phyloP scores from a whole-genome alignment of 1,140 invertebrate genomes.

The Lordiphosa mommai region DNA sequence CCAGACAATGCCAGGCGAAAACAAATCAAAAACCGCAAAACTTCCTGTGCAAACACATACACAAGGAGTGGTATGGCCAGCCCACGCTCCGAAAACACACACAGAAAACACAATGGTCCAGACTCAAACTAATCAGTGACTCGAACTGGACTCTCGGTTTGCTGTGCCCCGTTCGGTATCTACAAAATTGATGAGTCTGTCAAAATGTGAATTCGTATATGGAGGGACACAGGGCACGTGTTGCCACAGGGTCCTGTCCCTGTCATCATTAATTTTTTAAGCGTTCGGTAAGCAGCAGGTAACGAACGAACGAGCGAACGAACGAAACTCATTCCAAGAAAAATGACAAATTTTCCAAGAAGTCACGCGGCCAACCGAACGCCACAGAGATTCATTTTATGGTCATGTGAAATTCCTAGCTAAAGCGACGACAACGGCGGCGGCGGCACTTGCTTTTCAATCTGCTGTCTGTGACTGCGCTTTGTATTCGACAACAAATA shows the following conservation, averaged over 20 bases:
- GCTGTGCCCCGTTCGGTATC: slow-evolving; percentile 58
- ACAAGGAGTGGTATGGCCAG: slow-evolving; percentile 9
- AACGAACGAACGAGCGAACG: slow-evolving; percentile 14
- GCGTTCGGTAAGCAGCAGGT: slow-evolving; percentile 44
- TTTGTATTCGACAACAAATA: slow-evolving; percentile 69
- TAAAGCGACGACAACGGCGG: slow-evolving; percentile 13
- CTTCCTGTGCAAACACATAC: slow-evolving; percentile 44
- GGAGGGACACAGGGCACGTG: slow-evolving; percentile 46
- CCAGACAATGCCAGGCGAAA: slow-evolving; percentile 35
- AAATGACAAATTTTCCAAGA: slow-evolving; percentile 73
- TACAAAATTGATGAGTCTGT: slow-evolving; percentile 79
- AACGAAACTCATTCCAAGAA: slow-evolving; percentile 44
- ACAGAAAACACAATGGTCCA: slow-evolving; percentile 29
- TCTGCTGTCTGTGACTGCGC: slow-evolving; percentile 60
- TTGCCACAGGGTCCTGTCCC: slow-evolving; percentile 29
- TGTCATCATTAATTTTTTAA: slow-evolving; percentile 77
- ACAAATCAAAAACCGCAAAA: slow-evolving; percentile 73
- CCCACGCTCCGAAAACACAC: slow-evolving; percentile 14
- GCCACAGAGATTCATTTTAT: slow-evolving; percentile 32
- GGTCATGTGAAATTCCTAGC: slow-evolving; percentile 70
- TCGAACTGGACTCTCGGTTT: neutral
- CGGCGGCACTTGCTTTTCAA: slow-evolving; percentile 65
- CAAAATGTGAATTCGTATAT: slow-evolving; percentile 77
- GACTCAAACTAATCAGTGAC: slow-evolving; percentile 50
- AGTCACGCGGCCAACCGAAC: slow-evolving; percentile 38